These are phyloP conservation scores for Cyanocitta stelleri DNA, from an alignment of 2,113 vertebrate species.

Conservation along the genomic window DNA sequence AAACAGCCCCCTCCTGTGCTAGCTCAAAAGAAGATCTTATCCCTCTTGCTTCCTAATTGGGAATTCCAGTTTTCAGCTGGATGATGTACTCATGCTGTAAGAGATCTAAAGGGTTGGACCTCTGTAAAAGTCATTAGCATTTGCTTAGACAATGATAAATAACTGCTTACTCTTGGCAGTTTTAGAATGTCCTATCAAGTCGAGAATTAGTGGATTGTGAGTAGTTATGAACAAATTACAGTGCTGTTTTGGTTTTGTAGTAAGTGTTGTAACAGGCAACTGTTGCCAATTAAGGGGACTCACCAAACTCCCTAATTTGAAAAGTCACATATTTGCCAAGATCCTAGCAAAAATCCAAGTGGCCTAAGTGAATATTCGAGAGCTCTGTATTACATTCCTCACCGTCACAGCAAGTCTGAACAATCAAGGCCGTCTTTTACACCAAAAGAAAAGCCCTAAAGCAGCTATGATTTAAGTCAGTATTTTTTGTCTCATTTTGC, in stretches of 20 bases:
- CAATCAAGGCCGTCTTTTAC: neutral
- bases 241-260: neutral
- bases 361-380: neutral
- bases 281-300: neutral
- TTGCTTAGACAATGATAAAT: slow-evolving; percentile 33
- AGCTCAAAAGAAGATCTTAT: slow-evolving; percentile 19
- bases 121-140: slow-evolving; percentile 21
- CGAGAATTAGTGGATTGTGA: neutral
- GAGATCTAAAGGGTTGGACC: neutral
- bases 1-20: slow-evolving; percentile 28
- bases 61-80: slow-evolving; percentile 20
- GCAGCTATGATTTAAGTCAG: neutral
- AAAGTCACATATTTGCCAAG: neutral
- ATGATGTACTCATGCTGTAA: neutral
- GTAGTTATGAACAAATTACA: neutral
- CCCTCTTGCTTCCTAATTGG: slow-evolving; percentile 18
- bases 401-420: neutral
- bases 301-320: neutral
- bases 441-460: neutral
- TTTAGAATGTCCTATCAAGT: neutral
- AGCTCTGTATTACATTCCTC: neutral
- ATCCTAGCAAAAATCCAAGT: neutral
- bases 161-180: neutral
- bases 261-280: neutral
- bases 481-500: neutral